Evolutionary conservation across 2,797 vertebrate species (phyloP).

Genomic region (Macropus fuliginosus): DNA sequence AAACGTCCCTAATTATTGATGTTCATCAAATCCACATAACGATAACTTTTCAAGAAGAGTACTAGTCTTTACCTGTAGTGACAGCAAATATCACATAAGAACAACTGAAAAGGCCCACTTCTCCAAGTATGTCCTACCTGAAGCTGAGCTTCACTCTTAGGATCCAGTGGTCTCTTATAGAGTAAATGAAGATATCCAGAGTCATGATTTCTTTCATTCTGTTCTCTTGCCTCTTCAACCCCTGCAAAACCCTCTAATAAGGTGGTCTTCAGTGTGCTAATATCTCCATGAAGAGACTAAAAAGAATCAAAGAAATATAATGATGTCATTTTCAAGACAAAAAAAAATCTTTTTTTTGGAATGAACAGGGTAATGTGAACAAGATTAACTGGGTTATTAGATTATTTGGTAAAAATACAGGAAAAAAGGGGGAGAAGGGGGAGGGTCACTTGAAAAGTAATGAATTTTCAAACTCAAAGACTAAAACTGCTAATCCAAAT

Average conservation of each 20-base stretch:
- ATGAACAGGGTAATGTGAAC: neutral
- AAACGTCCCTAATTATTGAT: neutral
- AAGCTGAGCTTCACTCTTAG: slow-evolving; percentile 94
- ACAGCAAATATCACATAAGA: neutral
- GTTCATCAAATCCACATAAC: neutral
- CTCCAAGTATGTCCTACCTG: slow-evolving; percentile 87
- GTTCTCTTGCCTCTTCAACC: slow-evolving; percentile 92
- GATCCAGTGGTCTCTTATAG: slow-evolving; percentile 95
- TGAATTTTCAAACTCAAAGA: neutral
- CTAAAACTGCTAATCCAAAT: neutral
- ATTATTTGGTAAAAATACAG: neutral
- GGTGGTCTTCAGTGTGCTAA: slow-evolving; percentile 93
- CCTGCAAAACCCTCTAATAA: slow-evolving; percentile 95
- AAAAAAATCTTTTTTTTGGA: neutral
- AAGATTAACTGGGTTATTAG: neutral
- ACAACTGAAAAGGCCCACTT: neutral
- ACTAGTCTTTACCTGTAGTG: neutral
- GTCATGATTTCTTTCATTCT: slow-evolving; percentile 90
- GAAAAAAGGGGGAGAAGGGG: neutral
- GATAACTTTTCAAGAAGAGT: neutral
- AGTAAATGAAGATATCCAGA: slow-evolving; percentile 92
- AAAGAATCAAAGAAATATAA: neutral
- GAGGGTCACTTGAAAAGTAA: slow-evolving; percentile 15
- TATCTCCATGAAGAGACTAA: slow-evolving; percentile 95
- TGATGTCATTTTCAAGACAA: neutral